Base-by-base conservation (phyloP, 1,140 invertebrate genomes). In the Papilio polytes region DNA sequence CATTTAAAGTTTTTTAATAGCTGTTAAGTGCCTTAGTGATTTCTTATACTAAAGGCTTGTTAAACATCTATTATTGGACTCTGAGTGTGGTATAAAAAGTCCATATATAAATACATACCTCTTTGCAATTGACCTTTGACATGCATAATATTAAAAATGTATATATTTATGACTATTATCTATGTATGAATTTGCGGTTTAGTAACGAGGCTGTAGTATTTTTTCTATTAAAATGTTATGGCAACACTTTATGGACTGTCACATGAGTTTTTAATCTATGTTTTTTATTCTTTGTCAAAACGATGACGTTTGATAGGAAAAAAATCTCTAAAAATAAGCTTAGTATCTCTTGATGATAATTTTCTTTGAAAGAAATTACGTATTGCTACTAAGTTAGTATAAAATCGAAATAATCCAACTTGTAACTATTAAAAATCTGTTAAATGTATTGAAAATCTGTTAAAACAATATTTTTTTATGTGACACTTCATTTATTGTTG, bases 211-310 rank as follows among this genome's bases (percentile, higher is more conserved):
- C 36, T 74, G 44, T 74, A 74, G 72, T 44, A 56, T 20, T 56
- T 74, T 74, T 74, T 44, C 31, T 44, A 20, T 74, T 41, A 20
- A 41, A 44, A 74, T 20, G 41, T 18, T 74, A 74, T 74, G 44
- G 44, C 44, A 74, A 74, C 44, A n/a, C 72, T 74, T 12, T n/a
- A 41, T 74, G 36, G n/a, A 74, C 18, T 74, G 72, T 74, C 72
- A 74, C 72, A 46, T 74, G 1, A 44, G 1, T 20, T 36, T 73
- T 44, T 48, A 48, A 48, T 48, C 10, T 48, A 15, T 15, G 2
- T 48, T 48, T 48, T 48, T 48, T 48, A 41, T 41, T 41, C 36
- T 41, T 41, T 41, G 36, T 36, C 36, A 36, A 36, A 72, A 72
- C 15, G 36, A 10, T 70, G 22, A 72, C 22, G 15, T 72, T 31